Percentiles rank a stretch among this genome's conserved stretches.
Evolutionary conservation across 2,888 invertebrate species (phyloP).

Genomic region (Acrocyrtus sp.): DNA sequence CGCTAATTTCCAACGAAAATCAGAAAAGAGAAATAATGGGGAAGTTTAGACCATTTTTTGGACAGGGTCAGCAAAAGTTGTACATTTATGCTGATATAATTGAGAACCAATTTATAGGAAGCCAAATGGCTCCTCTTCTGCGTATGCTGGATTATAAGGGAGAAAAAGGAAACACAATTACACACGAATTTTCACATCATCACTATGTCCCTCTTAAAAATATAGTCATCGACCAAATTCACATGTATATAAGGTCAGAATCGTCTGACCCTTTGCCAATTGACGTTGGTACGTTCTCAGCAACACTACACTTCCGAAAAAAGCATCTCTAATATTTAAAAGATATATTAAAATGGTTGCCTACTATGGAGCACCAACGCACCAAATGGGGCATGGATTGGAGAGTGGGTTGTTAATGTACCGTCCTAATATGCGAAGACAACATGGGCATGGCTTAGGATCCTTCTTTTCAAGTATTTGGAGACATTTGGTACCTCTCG

Average conservation of each 20-base stretch:
- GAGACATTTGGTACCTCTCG: background rate
- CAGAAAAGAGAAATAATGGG: background rate
- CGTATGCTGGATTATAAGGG: constrained; percentile 17
- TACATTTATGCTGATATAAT: constrained; percentile 28
- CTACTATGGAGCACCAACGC: no score
- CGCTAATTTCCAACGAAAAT: background rate
- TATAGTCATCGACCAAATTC: background rate
- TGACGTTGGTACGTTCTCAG: constrained; percentile 2
- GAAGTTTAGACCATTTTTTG: constrained; percentile 4
- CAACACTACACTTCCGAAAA: constrained; percentile 29
- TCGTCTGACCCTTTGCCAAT: constrained; percentile 14
- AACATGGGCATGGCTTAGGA: constrained; percentile 26
- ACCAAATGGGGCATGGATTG: background rate
- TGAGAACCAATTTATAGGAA: constrained; percentile 14
- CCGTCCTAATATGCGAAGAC: constrained; percentile 1
- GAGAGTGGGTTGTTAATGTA: background rate
- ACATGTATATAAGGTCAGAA: constrained; percentile 29
- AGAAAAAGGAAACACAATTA: background rate
- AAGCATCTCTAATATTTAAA: background rate
- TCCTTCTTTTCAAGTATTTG: constrained; percentile 3
- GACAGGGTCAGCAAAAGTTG: constrained; percentile 11
- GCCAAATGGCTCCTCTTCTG: constrained; percentile 3
- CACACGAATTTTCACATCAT: constrained; percentile 11
- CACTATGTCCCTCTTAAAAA: constrained; percentile 17
- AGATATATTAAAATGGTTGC: background rate